Conservation (phyloP, 2,113 vertebrate genomes). For the Athene noctua region DNA sequence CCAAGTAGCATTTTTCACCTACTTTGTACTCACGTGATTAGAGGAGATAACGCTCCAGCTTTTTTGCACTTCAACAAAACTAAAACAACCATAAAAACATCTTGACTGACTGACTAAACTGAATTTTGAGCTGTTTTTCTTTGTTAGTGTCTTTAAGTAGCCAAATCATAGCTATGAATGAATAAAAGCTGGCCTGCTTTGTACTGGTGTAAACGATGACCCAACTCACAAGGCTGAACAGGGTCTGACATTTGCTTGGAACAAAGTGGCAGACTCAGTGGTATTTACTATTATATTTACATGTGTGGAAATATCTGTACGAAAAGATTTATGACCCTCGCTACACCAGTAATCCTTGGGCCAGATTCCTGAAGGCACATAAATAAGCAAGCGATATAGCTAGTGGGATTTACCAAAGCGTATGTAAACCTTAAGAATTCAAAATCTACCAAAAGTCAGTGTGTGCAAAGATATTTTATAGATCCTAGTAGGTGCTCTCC, state of each 20-base stretch:
- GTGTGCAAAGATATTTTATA: not conserved
- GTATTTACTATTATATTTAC: not conserved
- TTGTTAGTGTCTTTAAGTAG: not conserved
- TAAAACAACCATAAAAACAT: not conserved
- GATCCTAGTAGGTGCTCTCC: not conserved
- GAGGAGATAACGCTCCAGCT: not conserved
- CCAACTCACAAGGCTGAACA: fast-evolving
- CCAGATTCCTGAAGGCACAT: not conserved
- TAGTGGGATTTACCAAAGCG: not conserved
- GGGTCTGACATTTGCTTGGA: not conserved
- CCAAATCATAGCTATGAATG: not conserved
- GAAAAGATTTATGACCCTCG: not conserved
- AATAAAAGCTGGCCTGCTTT: not conserved
- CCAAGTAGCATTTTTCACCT: not conserved
- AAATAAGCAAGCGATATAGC: not conserved
- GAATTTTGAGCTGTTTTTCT: not conserved
- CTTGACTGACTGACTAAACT: not conserved
- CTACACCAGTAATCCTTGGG: not conserved
- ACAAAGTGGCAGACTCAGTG: not conserved
- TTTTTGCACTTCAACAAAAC: not conserved
- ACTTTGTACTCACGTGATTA: not conserved
- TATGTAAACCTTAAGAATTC: not conserved
- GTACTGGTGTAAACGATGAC: not conserved
- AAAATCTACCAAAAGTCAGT: not conserved
- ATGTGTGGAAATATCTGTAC: not conserved